These are phyloP conservation scores for Tachysurus fulvidraco DNA, from an alignment of 2,113 vertebrate species.

Conservation along the genomic window DNA sequence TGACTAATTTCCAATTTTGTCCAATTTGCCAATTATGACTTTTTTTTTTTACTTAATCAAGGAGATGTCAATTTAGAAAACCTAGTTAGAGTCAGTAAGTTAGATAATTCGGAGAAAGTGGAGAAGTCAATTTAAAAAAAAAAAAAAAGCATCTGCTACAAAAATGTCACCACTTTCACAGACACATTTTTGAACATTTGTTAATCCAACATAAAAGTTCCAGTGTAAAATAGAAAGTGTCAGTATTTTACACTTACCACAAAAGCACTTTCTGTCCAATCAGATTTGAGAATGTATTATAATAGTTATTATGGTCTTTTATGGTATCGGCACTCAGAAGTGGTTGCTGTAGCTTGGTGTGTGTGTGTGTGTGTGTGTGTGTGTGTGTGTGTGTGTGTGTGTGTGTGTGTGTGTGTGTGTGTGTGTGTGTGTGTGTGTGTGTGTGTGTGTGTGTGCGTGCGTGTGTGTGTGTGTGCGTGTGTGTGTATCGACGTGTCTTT, in stretches of 20 bases:
- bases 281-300: background rate
- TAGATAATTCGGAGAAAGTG: no score
- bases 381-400: background rate
- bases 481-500: background rate
- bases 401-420: background rate
- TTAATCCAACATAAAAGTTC: background rate
- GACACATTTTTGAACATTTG: background rate
- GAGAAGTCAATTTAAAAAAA: no score
- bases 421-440: background rate
- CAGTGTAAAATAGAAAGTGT: background rate
- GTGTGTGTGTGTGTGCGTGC: background rate
- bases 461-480: slow-evolving; percentile 11
- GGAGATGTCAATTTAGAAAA: background rate
- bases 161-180: no score
- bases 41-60: background rate
- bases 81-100: background rate
- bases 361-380: background rate
- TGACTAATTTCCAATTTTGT: background rate
- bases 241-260: no score
- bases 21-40: background rate
- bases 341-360: background rate
- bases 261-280: background rate
- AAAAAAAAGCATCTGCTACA: no score
- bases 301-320: background rate
- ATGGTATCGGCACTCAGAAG: background rate